Conservation (phyloP, 2,888 invertebrate species). For the Chironomus tentans region DNA sequence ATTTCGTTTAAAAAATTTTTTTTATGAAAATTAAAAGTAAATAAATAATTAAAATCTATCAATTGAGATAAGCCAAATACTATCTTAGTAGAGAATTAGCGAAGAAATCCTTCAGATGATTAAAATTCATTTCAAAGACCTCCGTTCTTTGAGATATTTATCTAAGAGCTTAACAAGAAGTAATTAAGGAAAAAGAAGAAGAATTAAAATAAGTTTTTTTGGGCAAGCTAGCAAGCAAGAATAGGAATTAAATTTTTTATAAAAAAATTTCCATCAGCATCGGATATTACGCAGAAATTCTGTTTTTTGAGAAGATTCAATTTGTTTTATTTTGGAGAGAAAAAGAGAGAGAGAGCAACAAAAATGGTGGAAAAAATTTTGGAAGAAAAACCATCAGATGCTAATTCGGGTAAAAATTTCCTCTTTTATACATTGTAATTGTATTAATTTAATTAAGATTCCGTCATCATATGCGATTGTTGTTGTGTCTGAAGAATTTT, state of each 20-base stretch:
- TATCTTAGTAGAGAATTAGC: not conserved
- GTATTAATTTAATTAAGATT: not conserved
- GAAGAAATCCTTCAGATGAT: conserved; percentile 6
- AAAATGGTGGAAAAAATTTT: conserved; percentile 57
- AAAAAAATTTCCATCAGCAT: not conserved
- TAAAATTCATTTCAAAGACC: not conserved
- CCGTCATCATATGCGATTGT: not conserved
- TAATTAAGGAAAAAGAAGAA: not conserved
- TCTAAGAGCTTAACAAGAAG: not conserved
- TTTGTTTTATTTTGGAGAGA: conserved; percentile 10
- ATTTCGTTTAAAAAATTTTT: not conserved
- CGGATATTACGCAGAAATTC: no score
- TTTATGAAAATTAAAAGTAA: not conserved
- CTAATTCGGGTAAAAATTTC: conserved; percentile 39
- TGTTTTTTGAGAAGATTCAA: conserved; percentile 22
- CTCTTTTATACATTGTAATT: not conserved
- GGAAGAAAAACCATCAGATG: conserved; percentile 46
- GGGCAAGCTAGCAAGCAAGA: not conserved
- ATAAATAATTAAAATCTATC: not conserved
- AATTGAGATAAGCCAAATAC: not conserved
- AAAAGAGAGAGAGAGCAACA: conserved; percentile 21
- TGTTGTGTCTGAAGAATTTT: not conserved
- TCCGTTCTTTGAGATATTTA: not conserved
- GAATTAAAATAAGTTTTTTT: not conserved
- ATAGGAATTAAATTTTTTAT: not conserved